These are phyloP conservation scores for Cichladusa arquata DNA, from an alignment of 2,113 vertebrate genomes.

Conservation along the genomic window DNA sequence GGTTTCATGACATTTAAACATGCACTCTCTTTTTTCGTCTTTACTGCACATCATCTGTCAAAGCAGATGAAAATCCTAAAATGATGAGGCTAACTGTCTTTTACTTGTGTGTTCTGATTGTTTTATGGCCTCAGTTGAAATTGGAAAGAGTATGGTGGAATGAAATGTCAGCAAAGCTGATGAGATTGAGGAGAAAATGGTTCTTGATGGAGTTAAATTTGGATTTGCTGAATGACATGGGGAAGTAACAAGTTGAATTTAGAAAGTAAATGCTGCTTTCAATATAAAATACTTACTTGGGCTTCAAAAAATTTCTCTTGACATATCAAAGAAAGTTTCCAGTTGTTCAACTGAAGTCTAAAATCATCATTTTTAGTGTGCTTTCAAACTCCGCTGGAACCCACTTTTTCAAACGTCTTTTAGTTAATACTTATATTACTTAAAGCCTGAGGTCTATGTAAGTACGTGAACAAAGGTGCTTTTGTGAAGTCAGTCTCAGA, in stretches of 20 bases:
- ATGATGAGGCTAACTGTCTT: neutral
- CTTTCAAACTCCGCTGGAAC: neutral
- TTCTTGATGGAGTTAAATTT: neutral
- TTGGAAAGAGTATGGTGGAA: neutral
- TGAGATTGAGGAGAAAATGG: neutral
- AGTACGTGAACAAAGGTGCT: neutral
- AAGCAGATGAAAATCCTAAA: neutral
- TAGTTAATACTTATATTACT: neutral
- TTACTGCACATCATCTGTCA: neutral
- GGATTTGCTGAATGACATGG: neutral
- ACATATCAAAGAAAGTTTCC: fast-evolving
- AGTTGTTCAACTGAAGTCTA: fast-evolving
- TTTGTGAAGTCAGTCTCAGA: neutral
- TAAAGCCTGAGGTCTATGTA: neutral
- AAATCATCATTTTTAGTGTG: neutral
- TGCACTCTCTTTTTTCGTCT: neutral
- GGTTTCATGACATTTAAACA: neutral
- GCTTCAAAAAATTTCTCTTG: neutral
- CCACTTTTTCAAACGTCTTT: neutral
- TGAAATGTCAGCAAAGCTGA: neutral
- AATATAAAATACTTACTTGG: neutral
- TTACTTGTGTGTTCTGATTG: neutral
- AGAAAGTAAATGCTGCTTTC: neutral
- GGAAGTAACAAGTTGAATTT: neutral
- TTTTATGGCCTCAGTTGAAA: neutral